Evolutionary conservation across 2,888 invertebrate genomes (phyloP).

Genomic region (Drosophila paranaensis): DNA sequence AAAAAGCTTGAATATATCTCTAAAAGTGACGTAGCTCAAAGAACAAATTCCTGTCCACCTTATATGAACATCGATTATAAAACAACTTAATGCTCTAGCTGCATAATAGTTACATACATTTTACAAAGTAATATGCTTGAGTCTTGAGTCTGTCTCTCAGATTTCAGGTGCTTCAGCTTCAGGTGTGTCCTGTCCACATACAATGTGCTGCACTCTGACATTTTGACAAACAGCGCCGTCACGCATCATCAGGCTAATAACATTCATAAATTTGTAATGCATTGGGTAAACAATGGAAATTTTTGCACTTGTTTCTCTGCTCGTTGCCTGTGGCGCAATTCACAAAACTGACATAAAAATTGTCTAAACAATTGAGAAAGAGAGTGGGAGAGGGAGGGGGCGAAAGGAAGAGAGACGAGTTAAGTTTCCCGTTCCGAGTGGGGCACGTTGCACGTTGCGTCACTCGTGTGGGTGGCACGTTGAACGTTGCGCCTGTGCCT

Average conservation of each 20-base stretch:
- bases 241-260: conserved; percentile 35
- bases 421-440: conserved; percentile 25
- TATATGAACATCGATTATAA: too few species aligned
- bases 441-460: conserved; percentile 31
- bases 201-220: conserved; percentile 34
- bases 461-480: conserved; percentile 33
- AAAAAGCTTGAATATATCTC: background rate
- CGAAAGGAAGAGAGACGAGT: background rate
- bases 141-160: background rate
- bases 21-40: background rate
- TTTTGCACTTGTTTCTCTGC: conserved; percentile 26
- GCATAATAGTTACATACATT: too few species aligned
- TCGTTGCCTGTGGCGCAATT: conserved; percentile 13
- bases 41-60: too few species aligned
- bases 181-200: conserved; percentile 24
- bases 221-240: conserved; percentile 4
- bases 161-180: conserved; percentile 1
- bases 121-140: background rate
- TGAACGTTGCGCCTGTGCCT: conserved; percentile 12
- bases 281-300: conserved; percentile 49
- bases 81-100: background rate
- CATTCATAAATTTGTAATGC: conserved; percentile 44
- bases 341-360: conserved; percentile 57
- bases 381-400: background rate
- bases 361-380: conserved; percentile 45